Conservation (phyloP, 2,797 vertebrate genomes). For the Manis javanica region DNA sequence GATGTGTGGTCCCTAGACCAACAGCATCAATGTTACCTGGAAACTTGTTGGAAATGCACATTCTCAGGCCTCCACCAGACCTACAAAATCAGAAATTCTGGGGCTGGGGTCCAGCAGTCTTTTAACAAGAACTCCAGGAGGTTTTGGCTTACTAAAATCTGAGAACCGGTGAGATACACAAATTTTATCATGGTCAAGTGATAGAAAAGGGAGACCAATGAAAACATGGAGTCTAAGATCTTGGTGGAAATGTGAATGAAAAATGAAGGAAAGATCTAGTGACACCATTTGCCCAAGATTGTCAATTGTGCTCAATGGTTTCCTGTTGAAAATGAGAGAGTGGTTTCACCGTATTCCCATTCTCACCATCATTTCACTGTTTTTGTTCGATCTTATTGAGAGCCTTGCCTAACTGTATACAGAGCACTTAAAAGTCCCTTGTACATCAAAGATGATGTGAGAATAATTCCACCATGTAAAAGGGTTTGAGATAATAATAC, state of each 20-base stretch:
- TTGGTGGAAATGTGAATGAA: not conserved
- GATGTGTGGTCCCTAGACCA: too few relatives aligned
- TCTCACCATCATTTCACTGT: not conserved
- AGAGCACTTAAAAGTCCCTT: not conserved
- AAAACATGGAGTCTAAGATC: not conserved
- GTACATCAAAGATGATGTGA: not conserved
- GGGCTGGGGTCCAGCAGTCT: not conserved
- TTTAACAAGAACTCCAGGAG: not conserved
- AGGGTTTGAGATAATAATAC: not conserved
- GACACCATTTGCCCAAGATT: not conserved
- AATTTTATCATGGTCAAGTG: not conserved
- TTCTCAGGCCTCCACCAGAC: not conserved
- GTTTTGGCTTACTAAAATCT: not conserved
- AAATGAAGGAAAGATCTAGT: not conserved
- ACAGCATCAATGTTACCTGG: not conserved
- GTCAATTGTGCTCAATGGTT: not conserved
- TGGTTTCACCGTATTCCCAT: rapidly evolving
- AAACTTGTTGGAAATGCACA: not conserved
- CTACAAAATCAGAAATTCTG: not conserved
- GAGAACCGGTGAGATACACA: not conserved
- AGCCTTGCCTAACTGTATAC: not conserved
- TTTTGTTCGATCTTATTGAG: not conserved
- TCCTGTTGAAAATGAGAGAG: not conserved
- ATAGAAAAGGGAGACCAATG: not conserved
- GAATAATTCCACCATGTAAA: not conserved